Conservation (phyloP, 2,113 vertebrate genomes). For the Furnarius figulus region DNA sequence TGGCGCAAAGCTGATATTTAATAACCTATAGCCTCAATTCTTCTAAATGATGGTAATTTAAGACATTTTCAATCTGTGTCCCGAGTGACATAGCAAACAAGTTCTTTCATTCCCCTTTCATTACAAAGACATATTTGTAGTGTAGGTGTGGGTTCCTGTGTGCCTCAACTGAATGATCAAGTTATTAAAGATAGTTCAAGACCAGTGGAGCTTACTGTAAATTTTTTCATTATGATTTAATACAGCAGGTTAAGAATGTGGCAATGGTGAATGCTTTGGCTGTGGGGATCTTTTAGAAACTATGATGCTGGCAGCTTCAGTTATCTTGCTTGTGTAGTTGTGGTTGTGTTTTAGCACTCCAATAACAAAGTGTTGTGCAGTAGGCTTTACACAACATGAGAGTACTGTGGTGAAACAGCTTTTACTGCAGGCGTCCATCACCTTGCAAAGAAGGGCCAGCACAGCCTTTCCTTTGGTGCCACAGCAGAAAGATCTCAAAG, state of each 20-base stretch:
- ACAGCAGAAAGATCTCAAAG: background rate
- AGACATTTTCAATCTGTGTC: conserved; percentile 16
- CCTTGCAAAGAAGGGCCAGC: background rate
- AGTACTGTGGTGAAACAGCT: background rate
- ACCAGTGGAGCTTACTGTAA: background rate
- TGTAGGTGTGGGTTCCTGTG: background rate
- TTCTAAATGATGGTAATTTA: conserved; percentile 38
- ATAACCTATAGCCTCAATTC: conserved; percentile 19
- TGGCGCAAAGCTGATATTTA: conserved; percentile 50
- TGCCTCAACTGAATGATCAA: background rate
- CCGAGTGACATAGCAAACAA: background rate
- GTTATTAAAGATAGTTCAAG: background rate
- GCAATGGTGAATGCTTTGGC: background rate
- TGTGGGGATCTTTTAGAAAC: background rate
- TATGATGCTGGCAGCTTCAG: background rate
- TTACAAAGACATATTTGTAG: background rate
- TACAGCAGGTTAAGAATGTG: background rate
- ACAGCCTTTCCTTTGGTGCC: background rate
- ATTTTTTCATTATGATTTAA: background rate
- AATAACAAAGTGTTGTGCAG: background rate
- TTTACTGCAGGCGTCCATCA: background rate
- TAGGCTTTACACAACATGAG: rapidly evolving
- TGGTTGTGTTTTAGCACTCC: background rate
- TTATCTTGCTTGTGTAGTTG: background rate
- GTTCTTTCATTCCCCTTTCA: background rate